A percentile compares a stretch with the other conserved stretches of the same genome.
These are phyloP conservation scores for Zosterops japonicus DNA, from an alignment of 2,113 vertebrate genomes.

Conservation along the genomic window DNA sequence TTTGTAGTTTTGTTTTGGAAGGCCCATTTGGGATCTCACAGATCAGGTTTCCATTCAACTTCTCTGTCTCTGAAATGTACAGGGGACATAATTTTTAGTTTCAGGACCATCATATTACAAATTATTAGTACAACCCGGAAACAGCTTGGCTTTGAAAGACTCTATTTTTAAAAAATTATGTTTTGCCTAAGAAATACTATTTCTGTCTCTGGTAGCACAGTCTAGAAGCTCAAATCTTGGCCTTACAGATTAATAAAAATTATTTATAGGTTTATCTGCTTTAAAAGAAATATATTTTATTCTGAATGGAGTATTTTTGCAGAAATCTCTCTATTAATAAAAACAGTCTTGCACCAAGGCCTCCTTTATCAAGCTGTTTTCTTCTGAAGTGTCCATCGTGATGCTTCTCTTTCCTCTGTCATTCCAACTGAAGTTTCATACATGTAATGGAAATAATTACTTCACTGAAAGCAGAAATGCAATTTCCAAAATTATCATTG, in stretches of 20 bases:
- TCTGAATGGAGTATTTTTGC: background rate
- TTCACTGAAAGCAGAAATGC: background rate
- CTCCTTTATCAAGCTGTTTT: background rate
- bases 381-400: background rate
- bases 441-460: background rate
- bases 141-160: background rate
- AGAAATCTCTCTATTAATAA: background rate
- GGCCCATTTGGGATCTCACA: background rate
- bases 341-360: background rate
- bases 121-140: background rate
- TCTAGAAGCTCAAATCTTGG: background rate
- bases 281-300: background rate
- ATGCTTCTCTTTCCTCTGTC: background rate
- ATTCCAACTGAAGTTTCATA: background rate
- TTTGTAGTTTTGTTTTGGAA: background rate
- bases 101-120: background rate
- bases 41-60: background rate
- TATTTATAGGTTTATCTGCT: background rate
- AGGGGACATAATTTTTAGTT: background rate
- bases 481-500: background rate
- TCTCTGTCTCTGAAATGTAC: background rate
- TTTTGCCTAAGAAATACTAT: background rate
- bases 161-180: background rate
- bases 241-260: background rate
- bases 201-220: background rate